phyloP scores from a whole-genome alignment of 2,113 vertebrate genomes.

The Paradisaea rubra region DNA sequence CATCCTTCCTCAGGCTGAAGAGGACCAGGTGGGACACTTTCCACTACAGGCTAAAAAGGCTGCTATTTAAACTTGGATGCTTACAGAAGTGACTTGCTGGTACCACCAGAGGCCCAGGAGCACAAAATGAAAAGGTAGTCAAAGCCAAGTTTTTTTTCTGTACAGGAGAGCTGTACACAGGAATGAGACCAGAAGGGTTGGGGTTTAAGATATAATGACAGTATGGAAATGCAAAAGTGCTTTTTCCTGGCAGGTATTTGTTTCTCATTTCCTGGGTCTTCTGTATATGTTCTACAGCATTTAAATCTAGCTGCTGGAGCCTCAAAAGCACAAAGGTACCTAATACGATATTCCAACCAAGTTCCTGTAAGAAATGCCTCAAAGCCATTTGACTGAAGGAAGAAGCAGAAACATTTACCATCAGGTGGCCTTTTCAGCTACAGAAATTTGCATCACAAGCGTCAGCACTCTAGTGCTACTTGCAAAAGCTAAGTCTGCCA shows the following conservation, averaged over 20 bases:
- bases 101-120: background rate
- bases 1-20: background rate
- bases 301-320: background rate
- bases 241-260: background rate
- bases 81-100: background rate
- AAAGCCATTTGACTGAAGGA: background rate
- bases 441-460: conserved; percentile 4
- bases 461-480: background rate
- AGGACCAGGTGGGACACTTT: background rate
- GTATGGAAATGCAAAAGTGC: background rate
- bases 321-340: background rate
- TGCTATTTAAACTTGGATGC: background rate
- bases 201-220: background rate
- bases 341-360: background rate
- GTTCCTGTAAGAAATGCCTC: background rate
- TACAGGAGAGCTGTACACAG: background rate
- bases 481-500: background rate
- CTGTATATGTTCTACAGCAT: background rate
- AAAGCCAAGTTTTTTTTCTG: background rate
- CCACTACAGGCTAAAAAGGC: background rate
- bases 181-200: background rate
- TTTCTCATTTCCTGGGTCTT: background rate
- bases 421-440: conserved; percentile 4
- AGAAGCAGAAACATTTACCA: conserved; percentile 28
- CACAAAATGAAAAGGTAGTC: background rate